Base-by-base conservation (phyloP, 2,888 invertebrate genomes). In the Fragum fragum region DNA sequence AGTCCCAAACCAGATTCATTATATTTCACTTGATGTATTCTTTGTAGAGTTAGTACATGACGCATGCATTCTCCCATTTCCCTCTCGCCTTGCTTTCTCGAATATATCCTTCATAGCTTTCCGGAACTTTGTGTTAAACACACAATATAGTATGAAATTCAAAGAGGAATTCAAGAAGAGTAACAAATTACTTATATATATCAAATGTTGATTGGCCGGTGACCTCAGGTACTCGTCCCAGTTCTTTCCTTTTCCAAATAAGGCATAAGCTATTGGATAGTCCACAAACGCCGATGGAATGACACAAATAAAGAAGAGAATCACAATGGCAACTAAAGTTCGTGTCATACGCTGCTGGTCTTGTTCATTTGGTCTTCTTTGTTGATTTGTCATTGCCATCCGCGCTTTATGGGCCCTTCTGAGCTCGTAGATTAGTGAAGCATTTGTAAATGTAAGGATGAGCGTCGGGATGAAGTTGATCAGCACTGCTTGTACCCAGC, bases 111-210 rank as follows among this genome's bases (percentile, higher is more conserved):
- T 69, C 59, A 76, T 79, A 0, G 84, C 88, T 23, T 78, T 69
- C 1, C 89, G 79, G 79, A 91, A 91, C 73, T 90, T 89, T 66
- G 81, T 80, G 81, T 91, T 94, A 75, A 93, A 93, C 47, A 91
- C 90, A 81, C 93, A 93, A 83, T 92, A 94, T 39, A 93, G 82
- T 32, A 93, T 86, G 77, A 93, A 93, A 79, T 93, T 94, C 9
- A 93, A 80, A 6, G 93, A 91, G 21, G 90, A 83, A 71, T 93
- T 92, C 55, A 90, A 79, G 75, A 87, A 89, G 5, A 93, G 75
- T 3, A 93, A 87, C 18, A 92, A 73, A 80, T 93, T 93, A 73
- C 91, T 87, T 6, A 91, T 78, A 36, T 82, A 83, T 21, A 81
- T 81, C 18, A 86, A 73, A 3, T 39, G 61, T 21, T 70, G 63